Base-by-base conservation (phyloP, 2,888 invertebrate species). In the Rhamnusium bicolor region DNA sequence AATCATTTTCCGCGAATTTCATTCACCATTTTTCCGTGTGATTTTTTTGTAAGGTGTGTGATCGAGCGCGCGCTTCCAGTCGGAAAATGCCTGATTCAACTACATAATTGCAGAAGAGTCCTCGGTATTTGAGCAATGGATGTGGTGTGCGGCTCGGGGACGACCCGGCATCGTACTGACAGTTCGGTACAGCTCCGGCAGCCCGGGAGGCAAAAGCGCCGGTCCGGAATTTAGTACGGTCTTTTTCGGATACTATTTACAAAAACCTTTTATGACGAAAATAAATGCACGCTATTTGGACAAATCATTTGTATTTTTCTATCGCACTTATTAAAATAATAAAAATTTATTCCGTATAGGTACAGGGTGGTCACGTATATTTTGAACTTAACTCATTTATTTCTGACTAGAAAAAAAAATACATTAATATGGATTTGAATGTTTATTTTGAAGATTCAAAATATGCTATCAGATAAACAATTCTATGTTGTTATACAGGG, bases 141-240 rank as follows among this genome's bases (percentile, higher is more conserved):
- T 68, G 65, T 68, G 71, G 29, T 56, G 56, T 68, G 75, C 65
- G 78, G 83, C 83, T 81, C 85, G 84, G 85, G 82, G 80, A 81
- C 82, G 82, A 83, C 86, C 86, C 85, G 85, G 85, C 85, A 82
- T 81, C 83, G 82, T 83, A 86, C 86, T 86, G 85, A 83, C 82
- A 72, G 47, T 14, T 54, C 46, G 56, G 40, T 82, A 84, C 82
- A 83, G 85, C 84, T 84, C 84, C 85, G 84, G 85, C 78, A 78
- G 84, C 87, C 87, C 87, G 85, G 85, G 87, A 85, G 86, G 87
- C 88, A 88, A 89, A 87, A 88, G 88, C 89, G 87, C 87, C 88
- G 88, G 89, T 89, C 89, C 89, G 88, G 87, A 88, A 87, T 86
- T 60, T 69, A 40, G 61, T 32, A 18, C 53, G 19, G 18, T 65